A percentile compares a stretch with the other conserved stretches of the same genome.
These are phyloP conservation scores for Furnarius figulus DNA, from an alignment of 2,113 vertebrate genomes.

Conservation along the genomic window DNA sequence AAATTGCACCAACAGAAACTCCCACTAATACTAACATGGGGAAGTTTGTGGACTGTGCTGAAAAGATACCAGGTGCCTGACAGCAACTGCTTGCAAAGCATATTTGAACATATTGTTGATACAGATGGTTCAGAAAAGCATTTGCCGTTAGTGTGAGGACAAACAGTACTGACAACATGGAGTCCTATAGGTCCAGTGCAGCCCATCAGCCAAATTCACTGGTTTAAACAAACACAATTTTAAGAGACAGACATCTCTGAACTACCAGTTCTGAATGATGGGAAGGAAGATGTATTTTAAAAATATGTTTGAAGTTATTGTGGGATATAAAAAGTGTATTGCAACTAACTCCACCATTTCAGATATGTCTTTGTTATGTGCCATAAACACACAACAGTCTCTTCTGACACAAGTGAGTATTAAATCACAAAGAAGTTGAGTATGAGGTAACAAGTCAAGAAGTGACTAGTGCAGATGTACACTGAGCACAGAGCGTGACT, in stretches of 20 bases:
- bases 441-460: background rate
- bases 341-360: background rate
- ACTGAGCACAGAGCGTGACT: background rate
- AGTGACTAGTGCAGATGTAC: background rate
- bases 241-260: background rate
- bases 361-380: background rate
- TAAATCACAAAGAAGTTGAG: background rate
- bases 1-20: background rate
- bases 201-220: background rate
- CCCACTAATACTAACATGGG: background rate
- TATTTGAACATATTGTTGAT: background rate
- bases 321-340: background rate
- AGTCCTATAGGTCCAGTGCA: background rate
- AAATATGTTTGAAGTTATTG: background rate
- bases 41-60: background rate
- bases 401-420: background rate
- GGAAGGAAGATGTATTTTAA: background rate
- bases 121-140: background rate
- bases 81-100: background rate
- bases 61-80: background rate
- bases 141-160: background rate
- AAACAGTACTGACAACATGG: rapidly evolving
- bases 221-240: background rate
- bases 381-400: background rate
- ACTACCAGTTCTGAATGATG: background rate